These are phyloP conservation scores for Xylocopa sonorina DNA, from an alignment of 1,140 invertebrate species.

Conservation along the genomic window DNA sequence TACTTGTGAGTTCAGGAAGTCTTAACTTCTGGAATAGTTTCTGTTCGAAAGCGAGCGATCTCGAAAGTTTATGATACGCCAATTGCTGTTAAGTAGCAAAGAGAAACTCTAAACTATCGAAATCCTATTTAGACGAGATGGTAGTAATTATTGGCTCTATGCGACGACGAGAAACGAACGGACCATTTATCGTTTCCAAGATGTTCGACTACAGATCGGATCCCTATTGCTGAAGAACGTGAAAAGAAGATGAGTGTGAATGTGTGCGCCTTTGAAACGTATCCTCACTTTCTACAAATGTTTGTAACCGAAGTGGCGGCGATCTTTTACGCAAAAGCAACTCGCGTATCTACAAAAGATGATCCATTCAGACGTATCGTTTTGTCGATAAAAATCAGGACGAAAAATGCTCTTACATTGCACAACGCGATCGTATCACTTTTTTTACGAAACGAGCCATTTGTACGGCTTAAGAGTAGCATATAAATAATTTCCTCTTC, in stretches of 20 bases:
- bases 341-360: too few relatives aligned
- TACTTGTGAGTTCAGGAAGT: neutral
- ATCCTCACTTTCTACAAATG: too few relatives aligned
- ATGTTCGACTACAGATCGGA: too few relatives aligned
- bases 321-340: too few relatives aligned
- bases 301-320: too few relatives aligned
- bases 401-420: neutral
- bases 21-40: neutral
- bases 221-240: too few relatives aligned
- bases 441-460: neutral
- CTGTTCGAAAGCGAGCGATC: neutral
- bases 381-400: neutral
- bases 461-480: neutral
- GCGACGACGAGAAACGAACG: too few relatives aligned
- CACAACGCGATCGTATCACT: neutral
- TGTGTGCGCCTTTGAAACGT: too few relatives aligned
- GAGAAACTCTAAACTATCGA: neutral
- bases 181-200: too few relatives aligned
- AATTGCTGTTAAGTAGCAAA: neutral
- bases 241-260: too few relatives aligned
- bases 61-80: neutral
- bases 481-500: constrained; percentile 4
- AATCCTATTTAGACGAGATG: neutral
- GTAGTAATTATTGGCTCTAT: too few relatives aligned
- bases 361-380: neutral